Evolutionary conservation across 2,797 vertebrate species (phyloP).

Genomic region (Carcharodon carcharias): DNA sequence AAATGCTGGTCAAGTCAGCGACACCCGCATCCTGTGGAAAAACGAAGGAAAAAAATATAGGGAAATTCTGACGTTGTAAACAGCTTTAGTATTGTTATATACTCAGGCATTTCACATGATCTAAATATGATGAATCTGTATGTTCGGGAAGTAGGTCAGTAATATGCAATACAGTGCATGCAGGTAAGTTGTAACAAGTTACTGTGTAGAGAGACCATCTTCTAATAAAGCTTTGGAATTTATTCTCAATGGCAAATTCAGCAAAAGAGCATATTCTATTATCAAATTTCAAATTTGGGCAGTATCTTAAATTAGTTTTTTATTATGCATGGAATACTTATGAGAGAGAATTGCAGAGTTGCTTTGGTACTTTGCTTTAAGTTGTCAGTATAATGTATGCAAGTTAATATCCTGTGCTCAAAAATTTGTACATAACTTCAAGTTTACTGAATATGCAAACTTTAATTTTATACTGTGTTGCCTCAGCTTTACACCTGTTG

Average conservation of each 20-base stretch:
- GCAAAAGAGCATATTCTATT: neutral
- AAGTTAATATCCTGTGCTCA: neutral
- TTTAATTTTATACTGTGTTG: neutral
- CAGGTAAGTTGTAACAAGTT: neutral
- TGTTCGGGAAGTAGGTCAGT: neutral
- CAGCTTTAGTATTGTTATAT: neutral
- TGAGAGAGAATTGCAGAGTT: neutral
- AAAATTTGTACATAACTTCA: neutral
- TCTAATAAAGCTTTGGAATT: neutral
- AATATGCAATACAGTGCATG: neutral
- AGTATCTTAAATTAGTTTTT: neutral
- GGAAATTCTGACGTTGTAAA: neutral
- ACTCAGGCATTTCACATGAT: neutral
- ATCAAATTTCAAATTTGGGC: neutral
- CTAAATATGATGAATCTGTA: neutral
- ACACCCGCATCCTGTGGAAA: too few relatives aligned
- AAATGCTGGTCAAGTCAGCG: too few relatives aligned
- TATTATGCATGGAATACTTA: neutral
- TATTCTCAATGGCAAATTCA: neutral
- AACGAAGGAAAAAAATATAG: too few relatives aligned
- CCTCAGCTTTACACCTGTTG: neutral
- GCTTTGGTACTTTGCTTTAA: neutral
- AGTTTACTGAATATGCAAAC: neutral
- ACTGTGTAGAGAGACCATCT: neutral
- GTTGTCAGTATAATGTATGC: neutral